phyloP scores from a whole-genome alignment of 2,888 invertebrate genomes.

The Microdon myrmicae region DNA sequence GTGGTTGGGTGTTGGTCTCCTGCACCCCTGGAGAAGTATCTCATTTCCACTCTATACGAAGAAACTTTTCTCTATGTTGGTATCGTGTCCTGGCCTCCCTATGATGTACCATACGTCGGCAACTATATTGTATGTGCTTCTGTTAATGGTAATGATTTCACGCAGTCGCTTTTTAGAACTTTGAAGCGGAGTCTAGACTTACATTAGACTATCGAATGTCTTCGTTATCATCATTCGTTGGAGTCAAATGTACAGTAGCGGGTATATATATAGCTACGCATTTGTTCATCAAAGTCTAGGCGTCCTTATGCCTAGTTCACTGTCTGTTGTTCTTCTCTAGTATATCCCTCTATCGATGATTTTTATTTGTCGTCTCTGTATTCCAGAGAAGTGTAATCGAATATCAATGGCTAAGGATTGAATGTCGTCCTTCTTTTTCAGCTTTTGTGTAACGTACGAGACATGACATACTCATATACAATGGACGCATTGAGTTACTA shows the following conservation, averaged over 20 bases:
- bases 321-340: slow-evolving; percentile 19
- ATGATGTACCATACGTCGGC: slow-evolving; percentile 3
- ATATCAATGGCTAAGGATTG: slow-evolving; percentile 67
- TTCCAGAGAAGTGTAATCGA: slow-evolving; percentile 61
- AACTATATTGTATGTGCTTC: slow-evolving; percentile 15
- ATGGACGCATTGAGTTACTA: too few relatives aligned
- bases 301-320: slow-evolving; percentile 47
- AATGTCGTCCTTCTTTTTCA: slow-evolving; percentile 61
- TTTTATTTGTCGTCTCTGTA: slow-evolving; percentile 25
- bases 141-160: slow-evolving; percentile 39
- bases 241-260: slow-evolving; percentile 18
- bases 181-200: slow-evolving; percentile 59
- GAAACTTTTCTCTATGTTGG: too few relatives aligned
- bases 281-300: slow-evolving; percentile 24
- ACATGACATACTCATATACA: slow-evolving; percentile 22
- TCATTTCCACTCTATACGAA: slow-evolving; percentile 33
- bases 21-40: slow-evolving; percentile 36
- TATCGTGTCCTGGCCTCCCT: too few relatives aligned
- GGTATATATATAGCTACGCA: background rate
- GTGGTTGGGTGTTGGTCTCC: slow-evolving; percentile 19
- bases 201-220: slow-evolving; percentile 58
- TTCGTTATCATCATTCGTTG: slow-evolving; percentile 32
- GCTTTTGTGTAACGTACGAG: slow-evolving; percentile 56
- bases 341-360: slow-evolving; percentile 31
- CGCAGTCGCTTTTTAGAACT: slow-evolving; percentile 54